Evolutionary conservation across 1,140 invertebrate genomes (phyloP), one percentile per base, ranked within the genome.

Genomic region (Neuroterus valhalla): DNA sequence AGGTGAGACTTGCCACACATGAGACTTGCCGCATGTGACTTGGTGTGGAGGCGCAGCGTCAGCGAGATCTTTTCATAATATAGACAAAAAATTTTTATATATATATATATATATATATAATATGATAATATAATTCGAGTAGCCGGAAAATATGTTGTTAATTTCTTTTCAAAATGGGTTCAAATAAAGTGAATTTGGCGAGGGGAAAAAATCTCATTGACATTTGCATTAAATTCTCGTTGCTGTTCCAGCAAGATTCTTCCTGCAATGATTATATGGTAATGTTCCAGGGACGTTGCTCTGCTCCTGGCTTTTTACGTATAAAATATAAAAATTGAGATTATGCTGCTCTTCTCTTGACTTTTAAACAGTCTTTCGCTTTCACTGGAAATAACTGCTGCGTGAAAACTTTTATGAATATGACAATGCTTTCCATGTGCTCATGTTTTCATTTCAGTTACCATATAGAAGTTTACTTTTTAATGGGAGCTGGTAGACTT

Each of bases 351-450:
- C 55, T 62, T n/a, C 31, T 62, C 23, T 23, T 23, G 21, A 62
- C 55, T 23, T 62, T 38, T 26, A 62, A 62, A 62, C 21, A 38
- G 23, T 62, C 55, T 31, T 62, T 62, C 21, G 23, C 55, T 62
- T 62, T 62, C 26, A 62, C 55, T 62, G 31, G 31, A 62, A 62
- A 62, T 62, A 62, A 70, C 45, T 70, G 23, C 43, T 48, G 68
- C 43, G 38, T 44, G 38, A 68, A 68, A 68, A 68, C 19, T 68
- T 68, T 68, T 68, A 68, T 68, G 55, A 62, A 62, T 62, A 62
- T 62, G 26, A 38, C 55, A 62, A 62, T 62, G 50, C 23, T 55
- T 21, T 55, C 19, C 50, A 55, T 55, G 55, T 62, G 23, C 66
- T 68, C 43, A 68, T 43, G 11, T 68, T 68, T 43, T 42, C 66